Evolutionary conservation across 1,140 invertebrate species (phyloP), one percentile per base, ranked within the genome.

Genomic region (Maniola jurtina): DNA sequence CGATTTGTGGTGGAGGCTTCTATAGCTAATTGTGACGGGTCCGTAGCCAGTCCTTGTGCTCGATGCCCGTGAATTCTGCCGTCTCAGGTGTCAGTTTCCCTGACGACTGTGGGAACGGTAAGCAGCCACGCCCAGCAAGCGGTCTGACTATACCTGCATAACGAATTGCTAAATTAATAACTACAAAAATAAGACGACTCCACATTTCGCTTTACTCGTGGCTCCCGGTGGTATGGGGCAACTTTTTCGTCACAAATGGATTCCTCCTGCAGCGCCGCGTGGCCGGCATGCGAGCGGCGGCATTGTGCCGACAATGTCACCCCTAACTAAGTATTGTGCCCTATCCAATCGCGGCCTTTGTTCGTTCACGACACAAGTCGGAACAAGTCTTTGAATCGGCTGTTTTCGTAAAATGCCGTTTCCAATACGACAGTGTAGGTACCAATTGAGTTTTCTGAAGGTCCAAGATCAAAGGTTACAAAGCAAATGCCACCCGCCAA

Each of bases 201-300:
- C 62, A 48, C 50, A 61, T 13, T 35, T 57, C 0, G 61, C 40
- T 7, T 16, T 48, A 11, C 42, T 64, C 58, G 8, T 36, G 48
- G 45, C 42, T 9, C 34, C 40, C 57, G 42, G 59, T 42, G 4
- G 58, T 71, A 69, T 70, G 66, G 69, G 50, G 40, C 63, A 76
- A 78, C 62, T 80, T 80, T 78, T 74, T 72, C 75, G 70, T 73
- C 72, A 72, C 76, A 78, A 80, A 73, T 75, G 76, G 77, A 75
- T 73, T 70, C 62, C 54, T 71, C 64, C 66, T 68, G 63, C 61
- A 62, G 60, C 60, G 47, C 65, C 66, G 64, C 79, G 78, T 80
- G 74, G 77, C 76, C 69, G 45, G 78, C 74, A 78, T 80, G 66
- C 48, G 61, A 60, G 36, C 77, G 64, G 71, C 58, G 66, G 70